Evolutionary conservation across 2,797 vertebrate species (phyloP).

Genomic region (Sebastiscus albofasciatus): DNA sequence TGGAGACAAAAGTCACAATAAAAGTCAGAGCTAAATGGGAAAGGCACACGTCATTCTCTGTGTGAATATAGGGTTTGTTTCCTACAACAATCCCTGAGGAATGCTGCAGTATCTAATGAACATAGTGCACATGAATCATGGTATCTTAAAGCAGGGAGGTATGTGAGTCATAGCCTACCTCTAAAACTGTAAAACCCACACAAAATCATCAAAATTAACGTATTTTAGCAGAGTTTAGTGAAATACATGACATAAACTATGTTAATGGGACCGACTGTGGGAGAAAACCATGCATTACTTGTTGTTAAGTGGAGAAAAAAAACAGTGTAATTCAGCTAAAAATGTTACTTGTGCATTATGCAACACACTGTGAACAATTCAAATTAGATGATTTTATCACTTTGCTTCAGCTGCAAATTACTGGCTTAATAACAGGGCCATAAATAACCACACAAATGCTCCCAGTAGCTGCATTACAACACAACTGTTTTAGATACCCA

Average conservation of each 20-base stretch:
- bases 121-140: constrained; percentile 34
- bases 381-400: constrained; percentile 55
- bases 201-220: background rate
- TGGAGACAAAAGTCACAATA: constrained; percentile 29
- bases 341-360: constrained; percentile 17
- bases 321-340: constrained; percentile 9
- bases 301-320: constrained; percentile 7
- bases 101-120: constrained; percentile 34
- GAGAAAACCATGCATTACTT: constrained; percentile 6
- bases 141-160: constrained; percentile 15
- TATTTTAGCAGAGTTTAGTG: background rate
- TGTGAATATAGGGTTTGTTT: constrained; percentile 22
- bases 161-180: constrained; percentile 14
- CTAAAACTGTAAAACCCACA: constrained; percentile 5
- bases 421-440: constrained; percentile 49
- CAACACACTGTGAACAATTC: constrained; percentile 30
- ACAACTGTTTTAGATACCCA: constrained; percentile 47
- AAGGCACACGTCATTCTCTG: constrained; percentile 3
- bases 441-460: constrained; percentile 51
- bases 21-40: constrained; percentile 53
- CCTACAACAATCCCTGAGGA: constrained; percentile 35
- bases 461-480: constrained; percentile 53
- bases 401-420: constrained; percentile 54
- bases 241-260: constrained; percentile 1
- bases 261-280: background rate